Evolutionary conservation across 2,797 vertebrate species (phyloP), one percentile per base, ranked within the genome.

Genomic region (Choloepus didactylus): DNA sequence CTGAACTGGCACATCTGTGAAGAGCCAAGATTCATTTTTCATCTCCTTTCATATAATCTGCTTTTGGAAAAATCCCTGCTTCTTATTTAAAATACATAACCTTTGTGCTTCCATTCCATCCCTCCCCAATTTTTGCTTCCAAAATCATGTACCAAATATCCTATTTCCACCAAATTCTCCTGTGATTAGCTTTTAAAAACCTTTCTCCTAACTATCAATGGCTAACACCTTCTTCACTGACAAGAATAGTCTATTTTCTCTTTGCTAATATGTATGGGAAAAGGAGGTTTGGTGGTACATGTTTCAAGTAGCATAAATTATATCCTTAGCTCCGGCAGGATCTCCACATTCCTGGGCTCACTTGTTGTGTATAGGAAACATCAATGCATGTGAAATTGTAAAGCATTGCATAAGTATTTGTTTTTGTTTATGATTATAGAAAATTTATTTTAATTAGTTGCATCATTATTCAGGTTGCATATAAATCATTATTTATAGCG

Each of bases 1-100:
- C n/a, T 46, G 87, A 81, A 85, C 4, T 54, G 73, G 77, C 64
- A 67, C 67, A 64, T 86, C 41, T 62, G 51, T 73, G 67, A 92
- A 46, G 14, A 87, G 31, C 41, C 41, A 10, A 35, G 11, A 12
- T 62, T 70, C 35, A 56, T 29, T 79, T 91, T 84, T 70, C 66
- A 60, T 59, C n/a, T 23, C 8, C 35, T 81, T 79, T 95, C 41
- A 35, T 56, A 73, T n/a, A 51, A 56, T 86, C 76, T 64, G 73
- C 72, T 93, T 82, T 23, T 16, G 31, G 25, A 51, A 60, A 81
- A 87, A 23, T 10, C 41, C 29, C 11, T 16, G 51, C 35, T 56
- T 29, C n/a, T 35, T 51, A 3, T 51, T 95, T 64, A 18, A 86
- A 29, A 66, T 23, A 5, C 15, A 70, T 70, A 76, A 89, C 38